phyloP scores from a whole-genome alignment of 2,888 invertebrate genomes.

The Leptinotarsa haldemani region DNA sequence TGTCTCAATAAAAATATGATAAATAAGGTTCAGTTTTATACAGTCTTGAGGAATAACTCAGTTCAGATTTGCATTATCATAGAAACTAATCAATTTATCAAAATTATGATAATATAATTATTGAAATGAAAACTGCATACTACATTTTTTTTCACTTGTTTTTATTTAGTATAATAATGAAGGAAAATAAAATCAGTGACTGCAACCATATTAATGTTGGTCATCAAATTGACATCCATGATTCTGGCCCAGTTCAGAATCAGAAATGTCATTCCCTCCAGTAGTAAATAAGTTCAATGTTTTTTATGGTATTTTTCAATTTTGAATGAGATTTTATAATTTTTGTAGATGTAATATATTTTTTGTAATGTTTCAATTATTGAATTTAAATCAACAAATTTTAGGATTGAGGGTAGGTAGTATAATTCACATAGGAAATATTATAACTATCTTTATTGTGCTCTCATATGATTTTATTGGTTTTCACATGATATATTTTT shows the following conservation, averaged over 20 bases:
- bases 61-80: too few species aligned
- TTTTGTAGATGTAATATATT: not conserved
- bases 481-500: not conserved
- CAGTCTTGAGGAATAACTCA: too few species aligned
- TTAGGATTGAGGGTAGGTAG: conserved; percentile 6
- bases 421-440: not conserved
- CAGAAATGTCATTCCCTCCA: not conserved
- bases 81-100: too few species aligned
- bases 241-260: not conserved
- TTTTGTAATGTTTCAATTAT: not conserved
- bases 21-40: too few species aligned
- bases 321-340: not conserved
- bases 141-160: too few species aligned
- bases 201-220: not conserved
- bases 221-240: not conserved
- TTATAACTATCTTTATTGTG: not conserved
- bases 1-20: too few species aligned
- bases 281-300: not conserved
- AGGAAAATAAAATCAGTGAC: too few species aligned
- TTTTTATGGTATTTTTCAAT: not conserved
- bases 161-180: too few species aligned
- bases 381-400: not conserved
- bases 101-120: too few species aligned
- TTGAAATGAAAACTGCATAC: too few species aligned
- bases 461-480: not conserved